Evolutionary conservation across 2,888 invertebrate species (phyloP).

Genomic region (Odontomyia ornata): DNA sequence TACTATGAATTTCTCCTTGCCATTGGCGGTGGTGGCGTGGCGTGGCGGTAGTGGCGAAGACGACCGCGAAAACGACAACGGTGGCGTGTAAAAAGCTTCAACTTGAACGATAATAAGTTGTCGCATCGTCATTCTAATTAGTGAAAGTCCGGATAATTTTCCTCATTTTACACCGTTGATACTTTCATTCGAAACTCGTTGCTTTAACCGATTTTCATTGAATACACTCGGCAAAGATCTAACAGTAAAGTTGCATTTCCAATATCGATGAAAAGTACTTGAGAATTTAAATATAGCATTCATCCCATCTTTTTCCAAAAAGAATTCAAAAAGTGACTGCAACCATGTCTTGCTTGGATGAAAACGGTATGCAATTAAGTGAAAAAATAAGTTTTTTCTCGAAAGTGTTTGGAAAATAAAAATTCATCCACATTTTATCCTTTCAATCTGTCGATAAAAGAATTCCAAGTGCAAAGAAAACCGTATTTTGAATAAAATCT

Average conservation of each 20-base stretch:
- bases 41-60: neutral
- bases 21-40: neutral
- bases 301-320: too few species aligned
- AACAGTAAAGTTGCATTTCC: too few species aligned
- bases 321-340: too few species aligned
- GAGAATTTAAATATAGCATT: too few species aligned
- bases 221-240: neutral
- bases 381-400: too few species aligned
- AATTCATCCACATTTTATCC: too few species aligned
- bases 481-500: constrained; percentile 31
- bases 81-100: constrained; percentile 1
- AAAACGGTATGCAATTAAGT: constrained; percentile 19
- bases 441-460: neutral
- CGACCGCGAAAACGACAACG: neutral
- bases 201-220: neutral
- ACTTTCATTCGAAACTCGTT: too few species aligned
- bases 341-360: constrained; percentile 16
- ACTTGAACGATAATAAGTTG: constrained; percentile 17
- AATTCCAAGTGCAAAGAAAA: neutral
- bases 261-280: too few species aligned
- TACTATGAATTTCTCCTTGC: constrained; percentile 10
- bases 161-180: neutral
- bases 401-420: too few species aligned
- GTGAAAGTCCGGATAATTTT: constrained; percentile 29
- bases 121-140: constrained; percentile 28